Conservation (phyloP, 1,140 invertebrate genomes). For the Homalodisca vitripennis region DNA sequence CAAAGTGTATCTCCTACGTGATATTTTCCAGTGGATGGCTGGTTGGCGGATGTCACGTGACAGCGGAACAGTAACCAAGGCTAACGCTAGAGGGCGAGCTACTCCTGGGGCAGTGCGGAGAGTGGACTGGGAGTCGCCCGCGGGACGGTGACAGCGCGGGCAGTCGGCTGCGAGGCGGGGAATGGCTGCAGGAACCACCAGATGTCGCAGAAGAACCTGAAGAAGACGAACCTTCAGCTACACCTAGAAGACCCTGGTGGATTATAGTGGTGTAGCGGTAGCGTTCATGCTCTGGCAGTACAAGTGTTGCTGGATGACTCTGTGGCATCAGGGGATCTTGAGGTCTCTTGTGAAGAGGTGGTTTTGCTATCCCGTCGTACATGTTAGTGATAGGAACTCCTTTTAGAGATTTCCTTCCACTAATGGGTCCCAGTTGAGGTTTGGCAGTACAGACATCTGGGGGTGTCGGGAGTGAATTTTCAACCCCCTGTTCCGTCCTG, state of each 20-base stretch:
- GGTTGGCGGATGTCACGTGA: not conserved
- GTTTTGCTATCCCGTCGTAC: conserved; percentile 53
- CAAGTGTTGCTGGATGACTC: not conserved
- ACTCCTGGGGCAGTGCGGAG: not conserved
- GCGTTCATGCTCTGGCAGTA: not conserved
- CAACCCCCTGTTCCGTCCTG: conserved; percentile 36
- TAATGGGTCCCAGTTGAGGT: not conserved
- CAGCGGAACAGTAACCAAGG: not conserved
- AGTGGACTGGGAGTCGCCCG: not conserved
- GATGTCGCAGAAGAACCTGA: conserved; percentile 27
- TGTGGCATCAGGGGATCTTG: not conserved
- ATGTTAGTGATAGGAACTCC: conserved; percentile 43
- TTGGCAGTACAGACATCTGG: conserved; percentile 35
- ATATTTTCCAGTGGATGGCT: too few relatives aligned
- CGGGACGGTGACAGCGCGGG: not conserved
- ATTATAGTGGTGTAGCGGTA: conserved; percentile 20
- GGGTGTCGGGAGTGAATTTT: conserved; percentile 10
- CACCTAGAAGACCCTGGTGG: conserved; percentile 27
- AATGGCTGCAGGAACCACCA: not conserved
- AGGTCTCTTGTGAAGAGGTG: conserved; percentile 48
- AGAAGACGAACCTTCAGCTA: conserved; percentile 29
- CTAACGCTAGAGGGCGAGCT: not conserved
- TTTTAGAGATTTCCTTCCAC: not conserved
- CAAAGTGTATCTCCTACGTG: too few relatives aligned
- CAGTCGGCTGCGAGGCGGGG: not conserved